Evolutionary conservation across 2,113 vertebrate species (phyloP), one percentile per base, ranked within the genome.

Genomic region (Rousettus leschenaultii): DNA sequence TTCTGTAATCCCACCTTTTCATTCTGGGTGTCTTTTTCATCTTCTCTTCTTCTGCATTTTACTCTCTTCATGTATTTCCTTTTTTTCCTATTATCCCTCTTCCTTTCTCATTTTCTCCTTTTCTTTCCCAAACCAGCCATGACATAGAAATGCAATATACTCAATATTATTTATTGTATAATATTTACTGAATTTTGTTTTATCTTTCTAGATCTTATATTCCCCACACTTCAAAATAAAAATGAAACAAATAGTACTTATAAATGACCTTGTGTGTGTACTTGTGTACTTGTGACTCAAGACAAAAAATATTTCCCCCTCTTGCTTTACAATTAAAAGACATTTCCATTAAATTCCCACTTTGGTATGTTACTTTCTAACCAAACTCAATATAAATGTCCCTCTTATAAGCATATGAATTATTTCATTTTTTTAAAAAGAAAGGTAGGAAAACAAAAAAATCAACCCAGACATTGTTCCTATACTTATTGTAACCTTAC

Each of bases 281-380:
- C 43, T 85, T 26, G 8, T 78, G 43, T 86, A 33, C 43, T 85
- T 75, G 33, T 90, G 26, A 86, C 38, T 96, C 33, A 84, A 89
- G n/a, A 86, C 12, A 71, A 94, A 84, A 33, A 95, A 57, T 55
- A 73, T 13, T 21, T 71, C 22, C 12, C 38, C 78, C 6, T 68
- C 26, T 21, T 90, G 92, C 43, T 91, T 85, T 79, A 83, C 5
- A 84, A 94, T 78, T 63, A 78, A 86, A 90, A 93, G 77, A 68
- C 28, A 87, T 78, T 86, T 71, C 74, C 26, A 83, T 79, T 26
- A 75, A 92, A 30, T 83, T 83, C 24, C 68, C 18, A 80, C 35
- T 94, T 86, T 51, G 16, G 35, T 70, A 75, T 22, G 55, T 14
- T 78, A 92, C 6, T 7, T 75, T 86, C 24, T 68, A 87, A 90